These are phyloP conservation scores for Hylia prasina DNA, from an alignment of 2,113 vertebrate species.

Conservation along the genomic window DNA sequence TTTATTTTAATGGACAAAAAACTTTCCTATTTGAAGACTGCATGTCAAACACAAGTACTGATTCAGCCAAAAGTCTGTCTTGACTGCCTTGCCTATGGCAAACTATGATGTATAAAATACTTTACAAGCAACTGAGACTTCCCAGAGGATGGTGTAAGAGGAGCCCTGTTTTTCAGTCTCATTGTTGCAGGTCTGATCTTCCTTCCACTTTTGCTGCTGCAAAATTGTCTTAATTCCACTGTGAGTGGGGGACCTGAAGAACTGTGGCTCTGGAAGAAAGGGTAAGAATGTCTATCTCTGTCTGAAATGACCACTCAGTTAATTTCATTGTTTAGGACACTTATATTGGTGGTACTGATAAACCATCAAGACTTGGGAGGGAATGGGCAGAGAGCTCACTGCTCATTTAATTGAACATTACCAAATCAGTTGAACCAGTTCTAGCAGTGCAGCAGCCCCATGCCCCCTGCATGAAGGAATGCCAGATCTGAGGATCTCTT, in stretches of 20 bases:
- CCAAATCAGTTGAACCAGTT: fast-evolving
- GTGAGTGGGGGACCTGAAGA: neutral
- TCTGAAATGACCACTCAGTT: neutral
- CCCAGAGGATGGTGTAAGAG: neutral
- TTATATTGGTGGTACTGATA: neutral
- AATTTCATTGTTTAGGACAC: neutral
- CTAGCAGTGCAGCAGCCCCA: neutral
- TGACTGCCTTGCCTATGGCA: neutral
- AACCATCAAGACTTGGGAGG: neutral
- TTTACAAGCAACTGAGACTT: neutral
- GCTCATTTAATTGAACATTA: neutral
- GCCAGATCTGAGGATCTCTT: neutral
- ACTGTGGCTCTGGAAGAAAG: neutral
- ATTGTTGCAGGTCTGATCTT: neutral
- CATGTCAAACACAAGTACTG: neutral
- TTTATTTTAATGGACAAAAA: neutral
- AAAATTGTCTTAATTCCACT: neutral
- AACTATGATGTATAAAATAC: neutral
- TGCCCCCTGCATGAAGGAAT: neutral
- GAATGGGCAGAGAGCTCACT: neutral
- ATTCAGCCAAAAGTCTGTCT: neutral
- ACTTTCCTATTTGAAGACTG: neutral
- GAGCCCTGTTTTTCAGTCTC: neutral
- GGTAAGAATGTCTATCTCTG: neutral
- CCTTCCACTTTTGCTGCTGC: neutral